Evolutionary conservation across 2,797 vertebrate genomes (phyloP).

Genomic region (Trachurus trachurus): DNA sequence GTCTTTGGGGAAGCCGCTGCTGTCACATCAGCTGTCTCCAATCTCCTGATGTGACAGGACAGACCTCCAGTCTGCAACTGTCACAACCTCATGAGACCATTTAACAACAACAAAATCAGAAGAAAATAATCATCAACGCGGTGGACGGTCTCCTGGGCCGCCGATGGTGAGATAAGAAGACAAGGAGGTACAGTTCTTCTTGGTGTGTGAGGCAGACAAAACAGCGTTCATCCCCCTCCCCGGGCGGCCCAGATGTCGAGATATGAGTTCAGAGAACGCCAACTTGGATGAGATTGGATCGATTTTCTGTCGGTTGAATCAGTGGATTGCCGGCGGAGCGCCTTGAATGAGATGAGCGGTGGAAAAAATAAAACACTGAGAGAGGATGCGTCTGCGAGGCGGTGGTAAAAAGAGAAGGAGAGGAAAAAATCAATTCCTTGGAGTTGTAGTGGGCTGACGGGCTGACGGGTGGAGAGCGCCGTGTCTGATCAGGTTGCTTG

Average conservation of each 20-base stretch:
- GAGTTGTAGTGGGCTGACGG: slow-evolving; percentile 17
- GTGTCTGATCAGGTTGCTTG: slow-evolving; percentile 19
- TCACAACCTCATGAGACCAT: slow-evolving; percentile 3
- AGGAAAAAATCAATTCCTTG: slow-evolving; percentile 62
- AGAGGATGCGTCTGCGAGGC: slow-evolving; percentile 26
- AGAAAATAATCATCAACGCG: slow-evolving; percentile 6
- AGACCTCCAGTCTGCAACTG: slow-evolving; percentile 9
- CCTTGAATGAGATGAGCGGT: slow-evolving; percentile 45
- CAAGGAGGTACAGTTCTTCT: background rate
- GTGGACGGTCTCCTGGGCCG: background rate
- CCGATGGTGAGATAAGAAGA: slow-evolving; percentile 37
- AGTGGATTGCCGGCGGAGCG: slow-evolving; percentile 55
- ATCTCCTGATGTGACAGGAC: slow-evolving; percentile 7
- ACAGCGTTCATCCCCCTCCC: slow-evolving; percentile 30
- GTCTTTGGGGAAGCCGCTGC: slow-evolving; percentile 19
- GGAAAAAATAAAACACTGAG: slow-evolving; percentile 41
- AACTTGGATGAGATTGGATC: slow-evolving; percentile 64
- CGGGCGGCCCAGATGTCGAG: slow-evolving; percentile 49
- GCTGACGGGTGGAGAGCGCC: background rate
- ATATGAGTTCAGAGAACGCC: slow-evolving; percentile 53
- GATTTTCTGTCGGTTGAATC: slow-evolving; percentile 74
- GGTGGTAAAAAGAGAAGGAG: background rate
- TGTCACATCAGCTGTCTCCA: slow-evolving; percentile 38
- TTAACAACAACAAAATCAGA: slow-evolving; percentile 34
- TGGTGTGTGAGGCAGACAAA: slow-evolving; percentile 14